phyloP scores from a whole-genome alignment of 2,113 vertebrate genomes.

The Rutilus rutilus region DNA sequence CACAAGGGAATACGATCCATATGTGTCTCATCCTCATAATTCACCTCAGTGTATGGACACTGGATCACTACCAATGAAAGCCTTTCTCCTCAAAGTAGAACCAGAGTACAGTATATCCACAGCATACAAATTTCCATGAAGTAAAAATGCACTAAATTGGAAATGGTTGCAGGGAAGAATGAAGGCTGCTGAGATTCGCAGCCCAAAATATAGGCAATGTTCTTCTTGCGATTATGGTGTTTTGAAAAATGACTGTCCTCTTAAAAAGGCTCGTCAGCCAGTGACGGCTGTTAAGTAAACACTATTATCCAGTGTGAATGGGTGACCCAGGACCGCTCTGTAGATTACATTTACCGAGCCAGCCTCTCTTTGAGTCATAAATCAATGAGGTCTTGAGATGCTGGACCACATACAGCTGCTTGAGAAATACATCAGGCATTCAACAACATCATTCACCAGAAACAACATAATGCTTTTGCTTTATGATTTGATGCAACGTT shows the following conservation, averaged over 20 bases:
- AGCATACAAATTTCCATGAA: not conserved
- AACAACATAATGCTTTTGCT: not conserved
- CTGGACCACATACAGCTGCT: not conserved
- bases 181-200: not conserved
- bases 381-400: slow-evolving; percentile 12
- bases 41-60: not conserved
- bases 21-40: not conserved
- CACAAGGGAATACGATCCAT: not conserved
- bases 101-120: slow-evolving; percentile 2
- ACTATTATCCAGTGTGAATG: slow-evolving; percentile 35
- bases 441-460: not conserved
- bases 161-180: not conserved
- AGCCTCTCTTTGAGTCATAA: slow-evolving; percentile 1
- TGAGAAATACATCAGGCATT: not conserved
- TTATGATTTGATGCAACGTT: not conserved
- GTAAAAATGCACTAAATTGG: not conserved
- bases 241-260: not conserved
- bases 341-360: not conserved
- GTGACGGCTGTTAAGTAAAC: slow-evolving; percentile 19
- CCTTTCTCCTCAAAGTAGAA: not conserved
- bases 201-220: not conserved
- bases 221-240: slow-evolving; percentile 20
- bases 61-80: not conserved
- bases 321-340: slow-evolving; percentile 3
- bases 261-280: not conserved